Evolutionary conservation across 2,888 invertebrate species (phyloP), one percentile per base, ranked within the genome.

Genomic region (Abscondita cerata): DNA sequence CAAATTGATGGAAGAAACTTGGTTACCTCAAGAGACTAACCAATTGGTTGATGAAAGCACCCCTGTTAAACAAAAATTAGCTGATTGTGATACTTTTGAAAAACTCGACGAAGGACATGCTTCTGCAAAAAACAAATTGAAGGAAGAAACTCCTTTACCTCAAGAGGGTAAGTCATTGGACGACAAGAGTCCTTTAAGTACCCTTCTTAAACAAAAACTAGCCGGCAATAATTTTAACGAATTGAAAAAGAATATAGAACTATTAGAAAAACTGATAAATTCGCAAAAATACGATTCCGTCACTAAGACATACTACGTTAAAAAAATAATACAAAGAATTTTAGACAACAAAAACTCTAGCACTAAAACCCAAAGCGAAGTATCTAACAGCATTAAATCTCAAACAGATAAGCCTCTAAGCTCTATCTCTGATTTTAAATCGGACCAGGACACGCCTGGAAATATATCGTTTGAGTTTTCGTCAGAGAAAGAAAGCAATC

Each of bases 291-390:
- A 86, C 66, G 85, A 88, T 75, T 77, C 83, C 12, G 78, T 82
- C 33, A 81, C 86, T 2, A 89, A 88, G 76, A 86, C 86, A 67
- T 82, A 84, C 70, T 82, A 89, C 46, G 83, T 89, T 12, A 87
- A 86, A 71, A 86, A 87, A 73, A 83, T 90, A 52, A 85, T 89
- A 0, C 82, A 85, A 64, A 84, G 86, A 73, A 80, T 90, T 33
- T 18, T 62, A 1, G 56, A 59, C 9, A 38, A 12, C 19, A 48
- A 36, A 12, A 16, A 13, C 15, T 13, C 13, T 2, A 31, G 41
- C 13, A 13, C 47, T 13, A 2, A 25, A 25, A 25, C 25, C 25
- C 4, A 41, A 12, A 41, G 41, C 13, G 41, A 41, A 16, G 5
- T 13, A 16, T 41, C 41, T 2, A 18, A 41, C 3, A 9, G 12